Conservation (phyloP, 1,140 invertebrate species). For the Pteromalus puparum region DNA sequence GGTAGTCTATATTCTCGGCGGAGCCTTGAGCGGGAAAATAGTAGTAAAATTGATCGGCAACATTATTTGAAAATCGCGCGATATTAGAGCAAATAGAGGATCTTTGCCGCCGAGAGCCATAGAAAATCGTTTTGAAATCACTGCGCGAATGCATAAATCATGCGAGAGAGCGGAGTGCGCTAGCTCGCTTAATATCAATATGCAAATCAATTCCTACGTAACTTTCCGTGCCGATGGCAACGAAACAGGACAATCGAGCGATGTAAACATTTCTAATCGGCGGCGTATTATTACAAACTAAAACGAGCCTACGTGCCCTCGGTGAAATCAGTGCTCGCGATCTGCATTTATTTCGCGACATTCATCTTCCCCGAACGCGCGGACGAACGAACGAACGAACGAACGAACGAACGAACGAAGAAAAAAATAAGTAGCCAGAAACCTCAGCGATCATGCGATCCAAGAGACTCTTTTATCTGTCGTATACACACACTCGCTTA, state of each 20-base stretch:
- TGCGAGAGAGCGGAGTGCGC: too few species aligned
- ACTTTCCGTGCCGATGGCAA: neutral
- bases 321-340: neutral
- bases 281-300: too few species aligned
- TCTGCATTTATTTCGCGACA: neutral
- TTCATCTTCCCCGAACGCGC: too few species aligned
- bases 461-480: too few species aligned
- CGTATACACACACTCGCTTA: neutral
- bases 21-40: too few species aligned
- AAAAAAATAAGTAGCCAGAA: neutral
- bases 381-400: too few species aligned
- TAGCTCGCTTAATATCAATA: neutral
- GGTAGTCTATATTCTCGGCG: too few species aligned
- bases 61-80: too few species aligned
- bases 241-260: neutral
- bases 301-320: neutral
- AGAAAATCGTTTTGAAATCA: neutral
- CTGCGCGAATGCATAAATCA: neutral
- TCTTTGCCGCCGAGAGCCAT: neutral
- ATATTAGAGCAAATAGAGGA: too few species aligned
- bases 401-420: too few species aligned
- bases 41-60: too few species aligned
- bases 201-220: neutral
- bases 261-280: too few species aligned
- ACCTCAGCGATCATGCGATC: neutral